These are phyloP conservation scores for Acanthisitta chloris DNA, from an alignment of 2,113 vertebrate genomes.

Conservation along the genomic window DNA sequence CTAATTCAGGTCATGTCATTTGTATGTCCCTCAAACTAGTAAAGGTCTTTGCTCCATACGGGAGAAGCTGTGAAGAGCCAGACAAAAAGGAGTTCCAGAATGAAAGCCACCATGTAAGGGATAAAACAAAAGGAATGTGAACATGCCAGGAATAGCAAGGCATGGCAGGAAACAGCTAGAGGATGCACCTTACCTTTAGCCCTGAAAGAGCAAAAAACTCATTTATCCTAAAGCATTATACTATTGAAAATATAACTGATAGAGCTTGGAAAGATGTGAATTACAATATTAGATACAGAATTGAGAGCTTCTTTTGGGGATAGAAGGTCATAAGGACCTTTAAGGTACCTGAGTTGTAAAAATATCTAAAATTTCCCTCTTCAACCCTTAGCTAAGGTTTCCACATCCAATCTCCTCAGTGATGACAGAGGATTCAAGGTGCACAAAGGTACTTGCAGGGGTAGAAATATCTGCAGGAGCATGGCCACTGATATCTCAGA, in stretches of 20 bases:
- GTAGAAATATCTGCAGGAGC: background rate
- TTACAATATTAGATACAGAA: background rate
- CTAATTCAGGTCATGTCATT: background rate
- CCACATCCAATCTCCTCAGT: background rate
- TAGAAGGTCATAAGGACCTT: background rate
- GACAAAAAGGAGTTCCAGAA: background rate
- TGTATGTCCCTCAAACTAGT: background rate
- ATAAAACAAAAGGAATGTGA: background rate
- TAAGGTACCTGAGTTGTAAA: background rate
- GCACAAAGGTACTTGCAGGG: background rate
- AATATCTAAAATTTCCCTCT: background rate
- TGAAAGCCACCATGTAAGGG: background rate
- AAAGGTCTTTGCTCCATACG: slow-evolving; percentile 14
- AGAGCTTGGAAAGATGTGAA: background rate
- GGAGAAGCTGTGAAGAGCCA: background rate
- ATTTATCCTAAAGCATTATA: background rate
- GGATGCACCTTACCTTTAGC: background rate
- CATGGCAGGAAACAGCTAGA: background rate
- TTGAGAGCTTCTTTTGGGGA: background rate
- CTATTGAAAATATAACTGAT: background rate
- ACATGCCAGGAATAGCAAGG: background rate
- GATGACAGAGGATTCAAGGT: background rate
- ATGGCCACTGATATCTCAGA: background rate
- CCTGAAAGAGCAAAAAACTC: background rate
- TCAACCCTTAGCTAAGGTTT: background rate